These are phyloP conservation scores for Trichogramma pretiosum DNA, from an alignment of 1,140 invertebrate genomes.

Conservation along the genomic window DNA sequence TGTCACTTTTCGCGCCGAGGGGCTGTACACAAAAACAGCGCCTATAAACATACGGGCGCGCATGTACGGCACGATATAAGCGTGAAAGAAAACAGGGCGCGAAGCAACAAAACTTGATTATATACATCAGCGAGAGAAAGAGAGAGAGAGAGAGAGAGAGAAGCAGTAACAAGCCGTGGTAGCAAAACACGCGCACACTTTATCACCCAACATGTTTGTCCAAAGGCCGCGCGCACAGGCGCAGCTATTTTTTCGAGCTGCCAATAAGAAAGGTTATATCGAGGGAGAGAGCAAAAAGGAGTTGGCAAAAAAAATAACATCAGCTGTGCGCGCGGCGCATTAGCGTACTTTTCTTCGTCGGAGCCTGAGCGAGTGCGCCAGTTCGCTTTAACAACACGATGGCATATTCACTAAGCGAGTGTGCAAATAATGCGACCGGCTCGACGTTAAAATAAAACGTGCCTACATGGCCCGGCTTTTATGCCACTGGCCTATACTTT, in stretches of 20 bases:
- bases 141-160: not conserved
- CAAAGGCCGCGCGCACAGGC: too few species aligned
- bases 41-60: too few species aligned
- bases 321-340: constrained; percentile 2
- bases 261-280: constrained; percentile 9
- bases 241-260: constrained; percentile 6
- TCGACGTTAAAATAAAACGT: too few species aligned
- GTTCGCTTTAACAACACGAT: too few species aligned
- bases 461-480: too few species aligned
- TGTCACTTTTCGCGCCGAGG: too few species aligned
- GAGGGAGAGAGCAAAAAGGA: not conserved
- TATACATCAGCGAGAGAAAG: not conserved
- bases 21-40: too few species aligned
- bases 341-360: not conserved
- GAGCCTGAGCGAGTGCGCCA: too few species aligned
- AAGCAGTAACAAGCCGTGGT: not conserved
- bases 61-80: not conserved
- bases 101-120: too few species aligned
- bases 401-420: constrained; percentile 4
- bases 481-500: too few species aligned
- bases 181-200: constrained; percentile 2
- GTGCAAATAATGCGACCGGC: constrained; percentile 8
- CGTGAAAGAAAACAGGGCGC: constrained; percentile 9
- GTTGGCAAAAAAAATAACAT: not conserved
- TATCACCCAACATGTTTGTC: constrained; percentile 10